These are phyloP conservation scores for Iguana delicatissima DNA, from an alignment of 2,797 vertebrate species.

Conservation along the genomic window DNA sequence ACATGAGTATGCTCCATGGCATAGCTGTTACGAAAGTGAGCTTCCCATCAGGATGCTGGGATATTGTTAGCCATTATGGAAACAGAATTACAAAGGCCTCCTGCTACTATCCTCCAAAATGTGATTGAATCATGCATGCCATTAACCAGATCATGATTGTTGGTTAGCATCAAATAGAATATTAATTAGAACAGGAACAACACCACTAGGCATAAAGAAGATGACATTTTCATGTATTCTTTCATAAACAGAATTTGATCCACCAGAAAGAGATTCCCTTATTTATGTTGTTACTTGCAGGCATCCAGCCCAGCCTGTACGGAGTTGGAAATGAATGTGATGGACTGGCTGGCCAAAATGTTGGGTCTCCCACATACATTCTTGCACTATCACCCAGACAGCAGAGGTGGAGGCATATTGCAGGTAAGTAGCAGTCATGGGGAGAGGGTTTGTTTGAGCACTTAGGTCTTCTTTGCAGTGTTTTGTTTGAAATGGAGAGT, in stretches of 20 bases:
- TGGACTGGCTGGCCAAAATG: constrained; percentile 98
- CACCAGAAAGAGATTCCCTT: too few relatives aligned
- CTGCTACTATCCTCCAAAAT: too few relatives aligned
- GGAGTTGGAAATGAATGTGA: constrained; percentile 94
- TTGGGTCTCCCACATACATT: constrained; percentile 93
- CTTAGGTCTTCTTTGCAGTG: not conserved
- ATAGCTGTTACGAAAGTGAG: too few relatives aligned
- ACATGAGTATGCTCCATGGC: too few relatives aligned
- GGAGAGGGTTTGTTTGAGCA: too few relatives aligned
- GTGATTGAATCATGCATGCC: too few relatives aligned
- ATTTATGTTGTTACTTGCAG: constrained; percentile 72
- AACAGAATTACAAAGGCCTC: too few relatives aligned
- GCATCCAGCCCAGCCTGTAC: constrained; percentile 96
- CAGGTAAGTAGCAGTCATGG: constrained; percentile 81
- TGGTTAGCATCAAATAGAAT: not conserved
- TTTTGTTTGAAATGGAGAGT: not conserved
- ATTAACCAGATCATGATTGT: too few relatives aligned
- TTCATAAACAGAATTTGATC: not conserved
- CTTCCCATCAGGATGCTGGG: too few relatives aligned
- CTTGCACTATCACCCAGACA: constrained; percentile 89
- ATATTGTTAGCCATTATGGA: too few relatives aligned
- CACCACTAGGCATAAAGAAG: not conserved
- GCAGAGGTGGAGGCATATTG: constrained; percentile 91
- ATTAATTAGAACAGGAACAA: not conserved
- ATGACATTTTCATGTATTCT: too few relatives aligned